Conservation (phyloP, 1,140 invertebrate species). For the Temnothorax longispinosus region DNA sequence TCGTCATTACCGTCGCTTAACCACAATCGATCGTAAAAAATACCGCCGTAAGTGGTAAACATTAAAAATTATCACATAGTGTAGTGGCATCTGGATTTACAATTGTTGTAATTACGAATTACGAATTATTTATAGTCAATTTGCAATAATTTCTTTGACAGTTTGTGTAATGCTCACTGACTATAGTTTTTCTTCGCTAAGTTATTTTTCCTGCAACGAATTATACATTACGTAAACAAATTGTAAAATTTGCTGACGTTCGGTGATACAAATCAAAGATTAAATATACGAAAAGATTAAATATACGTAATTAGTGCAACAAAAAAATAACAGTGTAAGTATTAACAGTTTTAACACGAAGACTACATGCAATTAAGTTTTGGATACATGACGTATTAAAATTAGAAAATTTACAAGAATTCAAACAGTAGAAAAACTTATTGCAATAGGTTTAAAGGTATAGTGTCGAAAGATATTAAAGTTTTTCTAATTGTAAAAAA, state of each 20-base stretch:
- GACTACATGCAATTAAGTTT: neutral
- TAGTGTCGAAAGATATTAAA: neutral
- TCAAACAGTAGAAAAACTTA: neutral
- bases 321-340: neutral
- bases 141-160: neutral
- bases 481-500: neutral
- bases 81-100: neutral
- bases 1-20: conserved; percentile 11
- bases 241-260: neutral
- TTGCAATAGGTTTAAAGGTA: neutral
- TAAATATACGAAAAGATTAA: neutral
- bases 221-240: neutral
- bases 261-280: neutral
- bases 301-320: neutral
- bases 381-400: neutral
- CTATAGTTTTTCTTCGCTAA: neutral
- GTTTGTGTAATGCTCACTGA: neutral
- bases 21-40: neutral
- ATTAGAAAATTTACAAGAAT: neutral
- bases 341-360: neutral
- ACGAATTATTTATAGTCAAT: neutral
- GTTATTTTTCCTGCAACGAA: neutral
- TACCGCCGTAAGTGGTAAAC: neutral
- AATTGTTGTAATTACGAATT: neutral
- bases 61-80: neutral